Conservation (phyloP, 1,140 invertebrate species). For the Meteorus sp. region DNA sequence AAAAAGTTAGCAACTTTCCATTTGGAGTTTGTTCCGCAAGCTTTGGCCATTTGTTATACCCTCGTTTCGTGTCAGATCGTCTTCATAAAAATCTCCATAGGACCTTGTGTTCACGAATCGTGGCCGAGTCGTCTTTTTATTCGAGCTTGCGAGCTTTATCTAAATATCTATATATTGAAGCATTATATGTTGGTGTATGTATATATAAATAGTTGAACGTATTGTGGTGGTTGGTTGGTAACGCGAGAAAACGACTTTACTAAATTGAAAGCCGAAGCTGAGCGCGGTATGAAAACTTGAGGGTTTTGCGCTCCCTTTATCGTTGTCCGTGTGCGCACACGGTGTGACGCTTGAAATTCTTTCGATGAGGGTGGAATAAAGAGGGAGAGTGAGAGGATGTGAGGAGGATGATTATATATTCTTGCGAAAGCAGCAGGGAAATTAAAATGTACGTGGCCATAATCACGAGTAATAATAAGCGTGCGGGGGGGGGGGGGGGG, state of each 20-base stretch:
- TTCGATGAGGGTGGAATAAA: constrained; percentile 3
- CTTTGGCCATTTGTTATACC: constrained; percentile 16
- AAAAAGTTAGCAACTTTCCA: constrained; percentile 16
- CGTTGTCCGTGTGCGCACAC: neutral
- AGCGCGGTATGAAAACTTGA: constrained; percentile 1
- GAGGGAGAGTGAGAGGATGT: neutral
- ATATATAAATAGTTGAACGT: too few relatives aligned
- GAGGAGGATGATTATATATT: constrained; percentile 1
- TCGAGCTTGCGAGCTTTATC: neutral
- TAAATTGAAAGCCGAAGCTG: constrained; percentile 18
- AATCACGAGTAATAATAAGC: constrained; percentile 32
- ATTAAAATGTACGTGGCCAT: constrained; percentile 29
- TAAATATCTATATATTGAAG: too few relatives aligned
- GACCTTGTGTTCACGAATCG: neutral
- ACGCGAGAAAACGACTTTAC: constrained; percentile 16
- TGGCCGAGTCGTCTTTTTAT: neutral
- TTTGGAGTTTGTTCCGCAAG: constrained; percentile 18
- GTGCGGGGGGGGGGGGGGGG: constrained; percentile 16
- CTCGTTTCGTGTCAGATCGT: constrained; percentile 20
- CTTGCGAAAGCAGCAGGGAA: constrained; percentile 10
- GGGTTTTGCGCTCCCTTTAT: neutral
- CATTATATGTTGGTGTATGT: too few relatives aligned
- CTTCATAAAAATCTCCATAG: constrained; percentile 19
- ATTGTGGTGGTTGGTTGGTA: too few relatives aligned
- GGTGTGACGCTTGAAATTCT: constrained; percentile 7